Conservation (phyloP, 2,113 vertebrate species). For the Mola mola region DNA sequence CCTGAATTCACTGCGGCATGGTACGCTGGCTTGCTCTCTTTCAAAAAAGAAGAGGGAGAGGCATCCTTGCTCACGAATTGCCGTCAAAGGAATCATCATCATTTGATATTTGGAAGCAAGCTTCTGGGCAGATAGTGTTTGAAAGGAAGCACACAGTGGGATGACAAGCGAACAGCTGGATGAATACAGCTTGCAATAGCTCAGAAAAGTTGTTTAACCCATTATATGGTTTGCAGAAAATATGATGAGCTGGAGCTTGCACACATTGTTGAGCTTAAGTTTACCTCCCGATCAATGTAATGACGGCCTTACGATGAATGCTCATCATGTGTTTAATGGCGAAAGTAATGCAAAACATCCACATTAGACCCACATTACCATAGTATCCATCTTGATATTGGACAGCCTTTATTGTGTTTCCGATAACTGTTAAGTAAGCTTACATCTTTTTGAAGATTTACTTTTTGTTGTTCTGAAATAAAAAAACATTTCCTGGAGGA, state of each 20-base stretch:
- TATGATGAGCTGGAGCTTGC: not conserved
- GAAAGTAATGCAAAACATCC: not conserved
- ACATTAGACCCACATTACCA: conserved; percentile 2
- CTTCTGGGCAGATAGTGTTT: conserved; percentile 48
- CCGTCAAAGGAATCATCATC: conserved; percentile 8
- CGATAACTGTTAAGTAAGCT: too few species aligned
- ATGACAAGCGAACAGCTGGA: conserved; percentile 13
- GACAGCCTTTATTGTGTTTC: not conserved
- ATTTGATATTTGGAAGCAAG: conserved; percentile 48
- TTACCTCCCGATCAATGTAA: not conserved
- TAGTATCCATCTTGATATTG: conserved; percentile 4
- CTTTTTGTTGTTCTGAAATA: too few species aligned
- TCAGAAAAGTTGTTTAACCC: conserved; percentile 27
- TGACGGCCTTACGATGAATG: conserved; percentile 9
- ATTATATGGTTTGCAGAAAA: conserved; percentile 20
- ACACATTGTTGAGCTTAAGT: not conserved
- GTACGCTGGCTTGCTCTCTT: conserved; percentile 13
- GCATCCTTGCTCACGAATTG: conserved; percentile 35
- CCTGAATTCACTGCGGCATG: conserved; percentile 10
- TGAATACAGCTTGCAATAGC: conserved; percentile 14
- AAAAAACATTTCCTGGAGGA: not conserved
- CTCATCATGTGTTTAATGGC: not conserved
- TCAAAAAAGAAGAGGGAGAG: conserved; percentile 36
- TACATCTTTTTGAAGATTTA: too few species aligned
- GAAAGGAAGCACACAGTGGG: conserved; percentile 46